These are phyloP conservation scores for Paralichthys olivaceus DNA, from an alignment of 2,113 vertebrate genomes.

Conservation along the genomic window DNA sequence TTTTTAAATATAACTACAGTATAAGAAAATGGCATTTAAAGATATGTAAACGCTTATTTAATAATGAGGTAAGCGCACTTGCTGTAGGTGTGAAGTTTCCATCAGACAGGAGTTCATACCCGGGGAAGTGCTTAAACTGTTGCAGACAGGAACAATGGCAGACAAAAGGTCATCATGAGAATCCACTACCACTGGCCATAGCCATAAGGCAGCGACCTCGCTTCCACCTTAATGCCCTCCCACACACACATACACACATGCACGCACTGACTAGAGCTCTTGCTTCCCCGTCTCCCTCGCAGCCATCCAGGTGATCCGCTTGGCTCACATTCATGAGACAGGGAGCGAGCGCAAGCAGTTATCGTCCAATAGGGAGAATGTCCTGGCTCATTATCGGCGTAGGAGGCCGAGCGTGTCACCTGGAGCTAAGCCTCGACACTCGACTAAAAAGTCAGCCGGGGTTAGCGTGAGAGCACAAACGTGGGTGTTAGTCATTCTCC, in stretches of 20 bases:
- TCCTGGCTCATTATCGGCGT: constrained; percentile 84
- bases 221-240: constrained; percentile 86
- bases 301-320: constrained; percentile 88
- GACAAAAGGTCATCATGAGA: constrained; percentile 78
- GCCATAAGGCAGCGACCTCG: constrained; percentile 82
- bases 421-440: constrained; percentile 78
- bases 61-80: background rate
- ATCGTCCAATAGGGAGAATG: constrained; percentile 80
- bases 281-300: constrained; percentile 61
- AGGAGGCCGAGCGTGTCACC: constrained; percentile 80
- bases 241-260: constrained; percentile 57
- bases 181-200: constrained; percentile 73
- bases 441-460: constrained; percentile 79
- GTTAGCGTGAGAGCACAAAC: constrained; percentile 65
- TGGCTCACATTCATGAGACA: constrained; percentile 80
- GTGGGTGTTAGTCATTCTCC: constrained; percentile 77
- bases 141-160: constrained; percentile 77
- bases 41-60: background rate
- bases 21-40: too few species aligned
- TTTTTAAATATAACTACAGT: too few species aligned
- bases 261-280: constrained; percentile 49
- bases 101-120: constrained; percentile 52
- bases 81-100: constrained; percentile 47
- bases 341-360: constrained; percentile 79
- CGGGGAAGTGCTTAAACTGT: constrained; percentile 65